A percentile compares a stretch with the other conserved stretches of the same genome.
phyloP scores from a whole-genome alignment of 2,888 invertebrate species.

The Melieria omissa region DNA sequence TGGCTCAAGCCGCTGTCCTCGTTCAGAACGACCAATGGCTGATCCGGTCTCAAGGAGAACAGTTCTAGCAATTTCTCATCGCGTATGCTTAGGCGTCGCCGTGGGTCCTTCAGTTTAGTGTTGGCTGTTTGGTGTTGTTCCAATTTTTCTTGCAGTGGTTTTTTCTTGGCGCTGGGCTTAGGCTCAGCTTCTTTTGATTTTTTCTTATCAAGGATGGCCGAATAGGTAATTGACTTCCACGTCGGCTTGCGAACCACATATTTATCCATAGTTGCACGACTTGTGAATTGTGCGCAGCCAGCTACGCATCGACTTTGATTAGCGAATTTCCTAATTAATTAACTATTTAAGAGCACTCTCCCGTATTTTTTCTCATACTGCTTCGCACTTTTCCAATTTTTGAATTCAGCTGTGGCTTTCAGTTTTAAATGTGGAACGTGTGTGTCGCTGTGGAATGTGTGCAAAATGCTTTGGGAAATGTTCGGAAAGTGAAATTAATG shows the following conservation, averaged over 20 bases:
- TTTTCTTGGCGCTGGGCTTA: slow-evolving; percentile 33
- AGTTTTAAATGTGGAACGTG: too few relatives aligned
- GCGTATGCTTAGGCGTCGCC: slow-evolving; percentile 45
- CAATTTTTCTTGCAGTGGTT: slow-evolving; percentile 38
- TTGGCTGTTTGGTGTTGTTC: neutral
- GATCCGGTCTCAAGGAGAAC: slow-evolving; percentile 45
- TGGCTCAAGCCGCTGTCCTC: slow-evolving; percentile 47
- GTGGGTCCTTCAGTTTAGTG: neutral
- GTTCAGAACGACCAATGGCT: slow-evolving; percentile 43
- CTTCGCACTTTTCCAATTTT: too few relatives aligned
- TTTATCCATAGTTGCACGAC: slow-evolving; percentile 52
- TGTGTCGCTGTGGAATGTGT: too few relatives aligned
- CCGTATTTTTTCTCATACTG: too few relatives aligned
- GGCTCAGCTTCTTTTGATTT: slow-evolving; percentile 25
- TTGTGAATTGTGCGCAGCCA: too few relatives aligned
- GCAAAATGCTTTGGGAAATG: too few relatives aligned
- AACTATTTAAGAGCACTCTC: too few relatives aligned
- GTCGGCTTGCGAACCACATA: slow-evolving; percentile 53
- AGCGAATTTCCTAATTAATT: too few relatives aligned
- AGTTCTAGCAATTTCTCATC: slow-evolving; percentile 48
- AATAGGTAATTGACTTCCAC: slow-evolving; percentile 56
- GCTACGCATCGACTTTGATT: too few relatives aligned
- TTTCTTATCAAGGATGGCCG: slow-evolving; percentile 31
- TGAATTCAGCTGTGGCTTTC: too few relatives aligned
- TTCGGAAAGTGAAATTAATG: too few relatives aligned